Evolutionary conservation across 2,888 invertebrate genomes (phyloP).

Genomic region (Caenorhabditis virilis): DNA sequence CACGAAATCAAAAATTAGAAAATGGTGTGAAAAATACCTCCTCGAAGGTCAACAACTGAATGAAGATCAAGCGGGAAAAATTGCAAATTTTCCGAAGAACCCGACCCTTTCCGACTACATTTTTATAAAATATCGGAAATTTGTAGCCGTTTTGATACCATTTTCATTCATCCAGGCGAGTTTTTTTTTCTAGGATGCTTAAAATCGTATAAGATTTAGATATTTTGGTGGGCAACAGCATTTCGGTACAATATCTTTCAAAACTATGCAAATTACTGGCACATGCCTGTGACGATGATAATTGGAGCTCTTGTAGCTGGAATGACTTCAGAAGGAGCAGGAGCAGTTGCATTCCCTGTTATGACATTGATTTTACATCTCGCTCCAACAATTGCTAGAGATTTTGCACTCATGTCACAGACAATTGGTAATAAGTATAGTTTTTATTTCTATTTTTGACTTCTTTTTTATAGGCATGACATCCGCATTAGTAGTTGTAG

Average conservation of each 20-base stretch:
- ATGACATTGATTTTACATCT: slow-evolving; percentile 57
- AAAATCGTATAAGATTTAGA: too few species aligned
- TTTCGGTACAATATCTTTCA: slow-evolving; percentile 53
- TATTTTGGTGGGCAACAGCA: slow-evolving; percentile 62
- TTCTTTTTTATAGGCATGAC: too few species aligned
- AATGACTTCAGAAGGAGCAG: slow-evolving; percentile 52
- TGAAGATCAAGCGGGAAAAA: slow-evolving; percentile 8
- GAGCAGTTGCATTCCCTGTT: slow-evolving; percentile 60
- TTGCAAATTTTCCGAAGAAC: slow-evolving; percentile 15
- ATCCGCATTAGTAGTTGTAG: too few species aligned
- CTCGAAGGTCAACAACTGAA: slow-evolving; percentile 5
- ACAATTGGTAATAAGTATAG: slow-evolving; percentile 42
- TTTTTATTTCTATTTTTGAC: too few species aligned
- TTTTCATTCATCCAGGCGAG: slow-evolving; percentile 35
- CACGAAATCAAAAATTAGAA: too few species aligned
- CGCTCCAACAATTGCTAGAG: slow-evolving; percentile 44
- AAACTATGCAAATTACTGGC: slow-evolving; percentile 58
- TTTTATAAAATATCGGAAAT: slow-evolving; percentile 45
- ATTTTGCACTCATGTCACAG: slow-evolving; percentile 57
- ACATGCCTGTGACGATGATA: slow-evolving; percentile 67
- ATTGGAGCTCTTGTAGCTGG: slow-evolving; percentile 62
- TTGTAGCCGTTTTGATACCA: slow-evolving; percentile 47
- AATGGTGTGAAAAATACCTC: not conserved
- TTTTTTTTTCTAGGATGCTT: not conserved
- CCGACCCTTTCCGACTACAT: slow-evolving; percentile 19